phyloP scores from a whole-genome alignment of 2,113 vertebrate species.

The Cephalopholis sonnerati region DNA sequence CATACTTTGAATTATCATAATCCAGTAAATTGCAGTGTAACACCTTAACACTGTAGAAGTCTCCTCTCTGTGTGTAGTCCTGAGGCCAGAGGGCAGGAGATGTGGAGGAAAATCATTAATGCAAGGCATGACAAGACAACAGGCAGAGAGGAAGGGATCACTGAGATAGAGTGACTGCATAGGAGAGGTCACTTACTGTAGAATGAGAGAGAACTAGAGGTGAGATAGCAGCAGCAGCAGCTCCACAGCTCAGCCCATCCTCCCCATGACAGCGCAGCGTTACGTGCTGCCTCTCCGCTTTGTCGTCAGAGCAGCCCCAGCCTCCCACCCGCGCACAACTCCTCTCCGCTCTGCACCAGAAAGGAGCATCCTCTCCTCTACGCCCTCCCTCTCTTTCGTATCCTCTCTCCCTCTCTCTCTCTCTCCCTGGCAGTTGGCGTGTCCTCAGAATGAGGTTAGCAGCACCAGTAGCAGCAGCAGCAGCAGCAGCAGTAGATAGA shows the following conservation, averaged over 20 bases:
- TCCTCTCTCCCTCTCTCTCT: slow-evolving; percentile 36
- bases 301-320: slow-evolving; percentile 77
- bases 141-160: slow-evolving; percentile 10
- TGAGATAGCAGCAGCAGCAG: slow-evolving; percentile 48
- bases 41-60: background rate
- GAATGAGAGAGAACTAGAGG: slow-evolving; percentile 36
- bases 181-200: slow-evolving; percentile 49
- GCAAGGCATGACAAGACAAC: slow-evolving; percentile 13
- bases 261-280: slow-evolving; percentile 68
- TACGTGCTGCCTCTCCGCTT: slow-evolving; percentile 70
- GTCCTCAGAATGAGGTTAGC: slow-evolving; percentile 81
- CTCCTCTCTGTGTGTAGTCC: background rate
- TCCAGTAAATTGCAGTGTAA: background rate
- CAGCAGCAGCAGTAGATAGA: slow-evolving; percentile 58
- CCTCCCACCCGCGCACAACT: slow-evolving; percentile 74
- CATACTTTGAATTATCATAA: background rate
- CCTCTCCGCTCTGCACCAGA: slow-evolving; percentile 81
- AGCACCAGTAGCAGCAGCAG: slow-evolving; percentile 46
- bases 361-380: slow-evolving; percentile 77
- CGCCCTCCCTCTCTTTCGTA: slow-evolving; percentile 51
- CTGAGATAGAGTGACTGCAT: slow-evolving; percentile 30
- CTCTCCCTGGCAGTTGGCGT: slow-evolving; percentile 51
- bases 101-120: slow-evolving; percentile 17
- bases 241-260: slow-evolving; percentile 67
- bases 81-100: background rate